Evolutionary conservation across 2,797 vertebrate genomes (phyloP), one percentile per base, ranked within the genome.

Genomic region (Pangasius macronema): DNA sequence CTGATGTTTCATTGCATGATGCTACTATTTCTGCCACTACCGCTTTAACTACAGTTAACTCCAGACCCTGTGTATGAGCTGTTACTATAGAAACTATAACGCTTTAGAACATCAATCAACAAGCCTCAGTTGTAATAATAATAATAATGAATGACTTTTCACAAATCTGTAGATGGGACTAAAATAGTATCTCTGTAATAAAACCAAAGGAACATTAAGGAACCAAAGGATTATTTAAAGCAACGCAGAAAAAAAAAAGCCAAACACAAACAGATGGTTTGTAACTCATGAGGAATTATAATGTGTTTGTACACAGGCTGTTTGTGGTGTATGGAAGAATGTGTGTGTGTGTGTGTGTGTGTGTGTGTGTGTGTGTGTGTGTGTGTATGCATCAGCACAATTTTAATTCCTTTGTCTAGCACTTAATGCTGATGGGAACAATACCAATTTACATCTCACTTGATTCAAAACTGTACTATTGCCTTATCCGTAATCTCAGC

Each of bases 301-400:
- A 80, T 80, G 53, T 59, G 53, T 57, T 55, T 79, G 76, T 79
- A 36, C 27, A 55, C 51, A 79, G 51, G 2, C 51, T 59, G 77
- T 80, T 36, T 80, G 73, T 22, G 7, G 18, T 39, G 36, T 70
- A 22, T 70, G 0, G 36, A 39, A 10, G 36, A 24, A 24, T 72
- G 20, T 68, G 67, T 68, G 33, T 8, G 68, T 42, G 20, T 70
- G 67, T 22, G 67, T 22, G 27, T 36, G 53, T 39, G 4, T 39
- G 20, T n/a, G n/a, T n/a, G n/a, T n/a, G n/a, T 72, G 20, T 68
- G 67, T 68, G 33, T 8, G 68, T 42, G 20, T 70, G 67, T 22
- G 67, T 22, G 27, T 36, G 53, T 39, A 9, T 39, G 20, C 20
- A 24, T 59, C 53, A 59, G 80, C 24, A n/a, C 80, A 24, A 10